Evolutionary conservation across 2,888 invertebrate genomes (phyloP), one percentile per base, ranked within the genome.

Genomic region (Epinotia bilunana): DNA sequence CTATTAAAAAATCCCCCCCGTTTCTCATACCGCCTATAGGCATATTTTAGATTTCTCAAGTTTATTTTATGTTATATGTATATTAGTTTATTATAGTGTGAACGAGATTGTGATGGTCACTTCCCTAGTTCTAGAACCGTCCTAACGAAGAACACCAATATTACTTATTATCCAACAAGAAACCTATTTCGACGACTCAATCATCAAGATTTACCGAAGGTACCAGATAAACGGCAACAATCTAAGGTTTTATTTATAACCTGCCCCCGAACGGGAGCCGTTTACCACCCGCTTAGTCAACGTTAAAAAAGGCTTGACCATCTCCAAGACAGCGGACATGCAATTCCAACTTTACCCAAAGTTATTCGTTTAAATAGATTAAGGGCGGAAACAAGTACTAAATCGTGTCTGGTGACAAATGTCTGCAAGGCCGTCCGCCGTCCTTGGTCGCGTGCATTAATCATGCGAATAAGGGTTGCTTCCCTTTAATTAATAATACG

Each of bases 401-500:
- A 78, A 80, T 78, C 68, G 65, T 69, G 49, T 74, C 73, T 71
- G 69, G 79, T 81, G 79, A 84, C 81, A 82, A 83, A 83, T 82
- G 78, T 73, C 72, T 81, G 80, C 83, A 81, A 76, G 78, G 75
- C 60, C 60, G 68, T 3, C 28, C 68, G 12, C 64, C 73, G 80
- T 80, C 86, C 87, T 86, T 87, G 81, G 79, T 74, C 78, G 81
- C 80, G 79, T 84, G 83, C 84, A 88, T 89, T 86, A 88, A 87
- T 87, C 86, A 86, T 86, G 82, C 79, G 82, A 82, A 81, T 82
- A 80, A 73, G 67, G 70, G 74, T 82, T 80, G 79, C 76, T 79
- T 78, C 80, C 78, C 81, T 81, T 82, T 71, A 77, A 73, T 77
- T 74, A 74, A 74, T 74, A 69, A 71, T 64, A 60, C 60, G 39